Conservation (phyloP, 1,140 invertebrate genomes). For the Caenorhabditis tropicalis region DNA sequence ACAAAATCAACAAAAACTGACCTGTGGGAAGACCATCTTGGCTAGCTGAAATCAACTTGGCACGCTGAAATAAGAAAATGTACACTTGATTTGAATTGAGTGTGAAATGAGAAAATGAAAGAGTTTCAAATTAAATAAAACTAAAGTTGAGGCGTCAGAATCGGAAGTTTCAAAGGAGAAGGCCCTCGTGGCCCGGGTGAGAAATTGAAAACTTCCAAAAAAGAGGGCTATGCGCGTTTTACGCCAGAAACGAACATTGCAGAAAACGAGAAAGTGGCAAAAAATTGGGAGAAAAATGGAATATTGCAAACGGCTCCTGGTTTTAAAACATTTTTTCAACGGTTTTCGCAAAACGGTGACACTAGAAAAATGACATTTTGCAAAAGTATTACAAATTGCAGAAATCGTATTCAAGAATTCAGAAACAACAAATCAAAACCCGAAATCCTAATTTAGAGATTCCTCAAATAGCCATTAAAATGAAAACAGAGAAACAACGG, state of each 20-base stretch:
- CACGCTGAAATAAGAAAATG: neutral
- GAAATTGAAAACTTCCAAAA: slow-evolving; percentile 40
- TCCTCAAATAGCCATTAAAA: too few relatives aligned
- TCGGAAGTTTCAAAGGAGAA: neutral
- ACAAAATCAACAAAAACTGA: neutral
- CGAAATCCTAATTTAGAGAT: too few relatives aligned
- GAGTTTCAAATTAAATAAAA: slow-evolving; percentile 26
- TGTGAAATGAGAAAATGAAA: neutral
- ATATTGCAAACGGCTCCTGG: neutral
- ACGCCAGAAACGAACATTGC: slow-evolving; percentile 29
- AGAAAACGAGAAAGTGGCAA: neutral
- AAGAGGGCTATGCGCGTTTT: slow-evolving; percentile 3
- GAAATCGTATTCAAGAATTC: too few relatives aligned
- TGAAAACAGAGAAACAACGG: too few relatives aligned
- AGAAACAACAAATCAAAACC: too few relatives aligned
- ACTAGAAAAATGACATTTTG: too few relatives aligned
- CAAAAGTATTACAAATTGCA: too few relatives aligned
- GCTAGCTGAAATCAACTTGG: neutral
- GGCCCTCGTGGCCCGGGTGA: neutral
- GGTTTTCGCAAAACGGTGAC: too few relatives aligned
- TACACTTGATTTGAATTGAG: neutral
- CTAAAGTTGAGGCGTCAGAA: neutral
- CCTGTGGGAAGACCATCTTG: slow-evolving; percentile 23
- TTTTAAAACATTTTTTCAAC: neutral
- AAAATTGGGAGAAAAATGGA: slow-evolving; percentile 3